These are phyloP conservation scores for Eubasilissa regina DNA, from an alignment of 1,140 invertebrate genomes.

Conservation along the genomic window DNA sequence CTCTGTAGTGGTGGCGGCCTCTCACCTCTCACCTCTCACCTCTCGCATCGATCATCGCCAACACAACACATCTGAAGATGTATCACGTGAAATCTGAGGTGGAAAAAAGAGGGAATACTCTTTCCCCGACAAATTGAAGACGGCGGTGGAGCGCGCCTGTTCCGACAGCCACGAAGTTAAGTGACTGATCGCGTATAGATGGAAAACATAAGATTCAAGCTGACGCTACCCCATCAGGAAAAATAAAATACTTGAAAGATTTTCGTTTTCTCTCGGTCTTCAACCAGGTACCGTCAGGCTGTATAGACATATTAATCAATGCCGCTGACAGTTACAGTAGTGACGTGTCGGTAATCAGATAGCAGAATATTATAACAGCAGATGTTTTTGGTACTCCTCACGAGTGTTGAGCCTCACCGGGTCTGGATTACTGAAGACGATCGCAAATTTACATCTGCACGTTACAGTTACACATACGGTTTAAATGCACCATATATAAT, in stretches of 20 bases:
- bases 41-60: not conserved
- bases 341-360: conserved; percentile 6
- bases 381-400: not conserved
- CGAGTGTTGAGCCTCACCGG: not conserved
- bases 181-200: conserved; percentile 10
- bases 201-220: not conserved
- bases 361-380: not conserved
- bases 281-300: not conserved
- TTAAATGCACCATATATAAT: too few relatives aligned
- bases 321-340: not conserved
- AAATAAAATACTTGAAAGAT: too few relatives aligned
- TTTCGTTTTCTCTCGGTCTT: too few relatives aligned
- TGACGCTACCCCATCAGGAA: too few relatives aligned
- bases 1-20: not conserved
- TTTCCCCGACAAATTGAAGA: conserved; percentile 11
- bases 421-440: not conserved
- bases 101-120: not conserved
- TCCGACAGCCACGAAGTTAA: not conserved
- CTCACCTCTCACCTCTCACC: not conserved
- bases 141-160: not conserved
- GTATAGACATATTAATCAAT: not conserved
- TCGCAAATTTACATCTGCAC: too few relatives aligned
- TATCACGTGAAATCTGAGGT: conserved; percentile 5
- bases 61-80: not conserved
- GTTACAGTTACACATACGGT: too few relatives aligned